Evolutionary conservation across 2,888 invertebrate genomes (phyloP).

Genomic region (Lasioglossum pauxillum): DNA sequence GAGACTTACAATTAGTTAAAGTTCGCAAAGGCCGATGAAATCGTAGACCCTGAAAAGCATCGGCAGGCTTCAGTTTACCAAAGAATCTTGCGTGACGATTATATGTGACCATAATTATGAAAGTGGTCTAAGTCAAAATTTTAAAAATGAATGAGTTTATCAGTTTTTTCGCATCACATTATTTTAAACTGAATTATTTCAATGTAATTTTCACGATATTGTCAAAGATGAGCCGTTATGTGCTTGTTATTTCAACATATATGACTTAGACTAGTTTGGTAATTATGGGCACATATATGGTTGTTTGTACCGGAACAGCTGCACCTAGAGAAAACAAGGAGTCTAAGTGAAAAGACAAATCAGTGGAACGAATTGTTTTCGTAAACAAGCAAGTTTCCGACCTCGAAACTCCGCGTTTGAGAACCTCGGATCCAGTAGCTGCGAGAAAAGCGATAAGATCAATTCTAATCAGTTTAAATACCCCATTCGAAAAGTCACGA

Average conservation of each 20-base stretch:
- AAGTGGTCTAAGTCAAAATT: too few species aligned
- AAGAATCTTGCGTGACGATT: neutral
- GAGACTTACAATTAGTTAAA: neutral
- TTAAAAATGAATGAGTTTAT: too few species aligned
- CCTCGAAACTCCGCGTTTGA: neutral
- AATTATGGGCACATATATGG: neutral
- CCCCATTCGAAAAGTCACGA: constrained; percentile 14
- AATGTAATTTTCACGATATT: too few species aligned
- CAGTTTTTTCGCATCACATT: too few species aligned
- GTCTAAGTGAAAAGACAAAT: neutral
- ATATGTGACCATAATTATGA: neutral
- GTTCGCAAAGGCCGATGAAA: neutral
- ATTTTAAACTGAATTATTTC: too few species aligned
- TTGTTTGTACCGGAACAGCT: neutral
- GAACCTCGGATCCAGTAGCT: neutral
- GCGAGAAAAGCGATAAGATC: neutral
- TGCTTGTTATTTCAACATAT: too few species aligned
- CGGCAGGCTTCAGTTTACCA: neutral
- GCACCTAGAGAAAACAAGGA: neutral
- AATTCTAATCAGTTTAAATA: neutral
- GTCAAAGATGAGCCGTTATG: too few species aligned
- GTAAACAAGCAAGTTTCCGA: neutral
- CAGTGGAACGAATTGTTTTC: neutral
- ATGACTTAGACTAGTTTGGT: too few species aligned
- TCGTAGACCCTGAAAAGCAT: neutral